Evolutionary conservation across 2,888 invertebrate genomes (phyloP).

Genomic region (Meliscaeva auricollis): DNA sequence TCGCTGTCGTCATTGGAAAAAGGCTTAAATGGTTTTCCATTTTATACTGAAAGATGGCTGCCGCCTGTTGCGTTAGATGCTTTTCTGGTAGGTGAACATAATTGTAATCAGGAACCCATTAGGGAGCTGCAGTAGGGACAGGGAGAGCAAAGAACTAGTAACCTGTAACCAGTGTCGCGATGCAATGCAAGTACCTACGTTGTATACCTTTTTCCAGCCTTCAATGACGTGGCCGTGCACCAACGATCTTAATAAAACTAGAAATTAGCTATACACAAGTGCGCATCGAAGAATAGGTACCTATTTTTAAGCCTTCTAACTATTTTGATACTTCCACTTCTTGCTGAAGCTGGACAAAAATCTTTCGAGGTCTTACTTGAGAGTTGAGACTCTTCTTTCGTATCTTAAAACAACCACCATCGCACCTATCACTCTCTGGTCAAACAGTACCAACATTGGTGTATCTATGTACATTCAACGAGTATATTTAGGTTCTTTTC

Average conservation of each 20-base stretch:
- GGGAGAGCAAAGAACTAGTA: slow-evolving; percentile 64
- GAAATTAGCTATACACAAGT: slow-evolving; percentile 29
- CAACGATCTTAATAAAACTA: slow-evolving; percentile 48
- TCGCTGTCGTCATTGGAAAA: slow-evolving; percentile 47
- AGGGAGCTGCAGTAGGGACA: slow-evolving; percentile 16
- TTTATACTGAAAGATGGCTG: slow-evolving; percentile 67
- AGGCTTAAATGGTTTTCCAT: slow-evolving; percentile 65
- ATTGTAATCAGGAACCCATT: slow-evolving; percentile 74
- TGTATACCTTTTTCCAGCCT: slow-evolving; percentile 6
- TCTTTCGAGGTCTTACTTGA: background rate
- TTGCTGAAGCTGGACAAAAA: slow-evolving; percentile 27
- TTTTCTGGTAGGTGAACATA: slow-evolving; percentile 76
- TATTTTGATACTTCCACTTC: slow-evolving; percentile 9
- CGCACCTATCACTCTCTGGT: background rate
- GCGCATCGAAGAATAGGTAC: slow-evolving; percentile 4
- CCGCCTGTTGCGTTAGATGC: slow-evolving; percentile 71
- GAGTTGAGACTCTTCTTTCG: slow-evolving; percentile 27
- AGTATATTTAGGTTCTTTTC: slow-evolving; percentile 57
- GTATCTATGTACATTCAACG: slow-evolving; percentile 25
- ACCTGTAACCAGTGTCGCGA: slow-evolving; percentile 22
- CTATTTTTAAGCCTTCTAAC: slow-evolving; percentile 16
- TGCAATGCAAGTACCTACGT: slow-evolving; percentile 6
- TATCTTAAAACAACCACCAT: slow-evolving; percentile 46
- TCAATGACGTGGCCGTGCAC: slow-evolving; percentile 30
- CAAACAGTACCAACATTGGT: slow-evolving; percentile 39